Base-by-base conservation (phyloP, 2,888 invertebrate genomes). In the Archips xylosteana region DNA sequence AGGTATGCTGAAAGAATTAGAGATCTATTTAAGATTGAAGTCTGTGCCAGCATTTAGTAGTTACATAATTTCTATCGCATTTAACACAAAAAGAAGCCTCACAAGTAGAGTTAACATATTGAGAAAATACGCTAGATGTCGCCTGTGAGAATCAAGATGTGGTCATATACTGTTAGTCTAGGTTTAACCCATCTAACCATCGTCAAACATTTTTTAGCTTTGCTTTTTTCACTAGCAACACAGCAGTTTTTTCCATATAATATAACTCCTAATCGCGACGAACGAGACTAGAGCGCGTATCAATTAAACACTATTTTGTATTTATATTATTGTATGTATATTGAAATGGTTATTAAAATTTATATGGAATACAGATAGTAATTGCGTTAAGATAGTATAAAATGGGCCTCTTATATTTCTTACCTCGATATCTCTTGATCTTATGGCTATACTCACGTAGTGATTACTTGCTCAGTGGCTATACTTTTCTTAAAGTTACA, bases 81-180 rank as follows among this genome's bases (percentile, higher is more conserved):
- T 78, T 70, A 75, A 76, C 62, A 76, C 76, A 77, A 77, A 77
- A 76, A 74, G 75, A 75, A 75, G 75, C 65, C 47, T 66, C 49
- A 61, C 51, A 70, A 23, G 10, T 51, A 15, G 51, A 23, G 54
- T 54, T 23, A 54, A 54, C 13, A 45, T 42, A 59, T 15, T 13
- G 34, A 68, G 34, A 32, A 70, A 51, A 62, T 49, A 70, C 71
- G 71, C 69, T 72, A 71, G 75, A 49, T 49, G 49, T 49, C 49
- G 8, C 45, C n/a, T n/a, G n/a, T 15, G 49, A 49, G 49, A n/a
- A 49, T 45, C 23, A 23, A 23, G 23, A 23, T 23, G 23, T 23
- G 23, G 23, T 23, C 23, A 23, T 23, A 23, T 23, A 23, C 23
- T 23, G 23, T 6, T 4, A 6, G 39, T 39, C 39, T 4, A 39